Evolutionary conservation across 2,113 vertebrate species (phyloP).

Genomic region (Corynorhinus townsendii): DNA sequence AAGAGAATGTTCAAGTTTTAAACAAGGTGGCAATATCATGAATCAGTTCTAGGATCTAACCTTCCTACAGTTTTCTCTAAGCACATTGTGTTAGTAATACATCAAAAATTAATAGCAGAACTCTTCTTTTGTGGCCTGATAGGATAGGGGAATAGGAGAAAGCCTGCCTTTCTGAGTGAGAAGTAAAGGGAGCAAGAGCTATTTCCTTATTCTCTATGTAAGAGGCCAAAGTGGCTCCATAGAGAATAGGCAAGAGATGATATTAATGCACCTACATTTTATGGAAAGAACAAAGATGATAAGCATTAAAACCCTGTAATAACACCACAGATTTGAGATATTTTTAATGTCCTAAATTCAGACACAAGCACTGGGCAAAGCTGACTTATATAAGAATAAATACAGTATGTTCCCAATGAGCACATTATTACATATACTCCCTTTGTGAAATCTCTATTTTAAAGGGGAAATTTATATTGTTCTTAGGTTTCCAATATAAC

Average conservation of each 20-base stretch:
- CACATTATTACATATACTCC: not conserved
- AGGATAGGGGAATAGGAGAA: not conserved
- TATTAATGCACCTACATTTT: not conserved
- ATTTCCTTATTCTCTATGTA: not conserved
- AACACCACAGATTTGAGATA: not conserved
- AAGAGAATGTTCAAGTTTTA: not conserved
- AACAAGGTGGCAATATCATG: not conserved
- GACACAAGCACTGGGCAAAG: not conserved
- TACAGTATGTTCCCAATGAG: not conserved
- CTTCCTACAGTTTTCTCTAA: not conserved
- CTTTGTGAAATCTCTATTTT: not conserved
- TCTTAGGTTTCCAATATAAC: conserved; percentile 1
- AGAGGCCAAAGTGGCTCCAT: not conserved
- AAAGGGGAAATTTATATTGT: not conserved
- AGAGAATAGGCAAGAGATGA: not conserved
- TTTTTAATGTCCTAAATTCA: not conserved
- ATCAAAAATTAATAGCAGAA: not conserved
- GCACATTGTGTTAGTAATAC: not conserved
- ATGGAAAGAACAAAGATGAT: not conserved
- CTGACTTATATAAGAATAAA: not conserved
- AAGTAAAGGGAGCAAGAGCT: not conserved
- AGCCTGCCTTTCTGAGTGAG: not conserved
- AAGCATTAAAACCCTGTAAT: not conserved
- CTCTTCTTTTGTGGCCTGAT: not conserved
- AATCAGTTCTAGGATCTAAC: not conserved